phyloP scores from a whole-genome alignment of 1,140 invertebrate species.

The Brachionus sp. region DNA sequence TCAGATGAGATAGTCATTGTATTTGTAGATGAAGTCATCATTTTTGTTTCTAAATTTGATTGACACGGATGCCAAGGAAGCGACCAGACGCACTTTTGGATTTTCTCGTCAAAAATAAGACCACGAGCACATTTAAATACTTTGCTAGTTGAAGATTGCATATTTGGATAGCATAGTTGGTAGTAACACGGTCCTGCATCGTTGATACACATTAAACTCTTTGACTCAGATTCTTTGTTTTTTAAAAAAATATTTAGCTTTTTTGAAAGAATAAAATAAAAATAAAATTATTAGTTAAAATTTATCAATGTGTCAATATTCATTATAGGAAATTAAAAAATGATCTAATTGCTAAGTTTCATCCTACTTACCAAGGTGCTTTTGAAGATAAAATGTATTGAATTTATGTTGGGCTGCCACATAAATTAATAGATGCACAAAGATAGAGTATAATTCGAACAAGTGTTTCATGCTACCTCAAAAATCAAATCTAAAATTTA shows the following conservation, averaged over 20 bases:
- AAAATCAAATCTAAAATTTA: neutral
- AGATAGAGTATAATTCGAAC: neutral
- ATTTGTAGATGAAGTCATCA: neutral
- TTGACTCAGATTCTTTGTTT: neutral
- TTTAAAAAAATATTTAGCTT: neutral
- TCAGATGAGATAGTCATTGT: neutral
- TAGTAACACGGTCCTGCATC: neutral
- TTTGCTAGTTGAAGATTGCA: neutral
- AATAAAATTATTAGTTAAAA: neutral
- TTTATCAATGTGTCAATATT: neutral
- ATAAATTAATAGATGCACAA: neutral
- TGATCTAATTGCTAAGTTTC: neutral
- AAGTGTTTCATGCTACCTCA: neutral
- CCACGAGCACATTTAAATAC: slow-evolving; percentile 35
- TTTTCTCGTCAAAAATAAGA: slow-evolving; percentile 25
- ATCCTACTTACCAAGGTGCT: neutral
- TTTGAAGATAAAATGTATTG: neutral
- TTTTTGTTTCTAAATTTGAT: neutral
- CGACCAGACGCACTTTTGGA: neutral
- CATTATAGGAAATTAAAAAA: neutral
- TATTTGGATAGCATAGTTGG: neutral
- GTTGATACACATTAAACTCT: neutral
- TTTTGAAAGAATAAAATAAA: neutral
- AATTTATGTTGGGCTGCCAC: neutral
- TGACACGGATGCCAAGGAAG: slow-evolving; percentile 30